Evolutionary conservation across 2,888 invertebrate species (phyloP).

Genomic region (Andricus curvator): DNA sequence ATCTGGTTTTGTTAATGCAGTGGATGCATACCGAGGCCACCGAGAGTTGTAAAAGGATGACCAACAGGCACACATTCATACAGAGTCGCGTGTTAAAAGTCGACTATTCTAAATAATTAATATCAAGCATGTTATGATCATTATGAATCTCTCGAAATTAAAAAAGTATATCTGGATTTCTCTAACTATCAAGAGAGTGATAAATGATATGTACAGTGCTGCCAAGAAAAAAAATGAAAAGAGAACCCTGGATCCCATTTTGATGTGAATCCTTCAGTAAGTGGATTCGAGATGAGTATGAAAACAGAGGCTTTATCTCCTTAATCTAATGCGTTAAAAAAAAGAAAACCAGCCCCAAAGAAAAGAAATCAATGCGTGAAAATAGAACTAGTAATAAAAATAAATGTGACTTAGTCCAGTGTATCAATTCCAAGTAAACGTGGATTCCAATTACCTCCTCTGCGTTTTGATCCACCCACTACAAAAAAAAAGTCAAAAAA

Average conservation of each 20-base stretch:
- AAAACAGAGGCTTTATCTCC: background rate
- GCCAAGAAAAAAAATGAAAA: background rate
- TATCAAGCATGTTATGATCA: constrained; percentile 11
- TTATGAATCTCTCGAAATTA: background rate
- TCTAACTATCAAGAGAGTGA: background rate
- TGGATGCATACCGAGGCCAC: constrained; percentile 72
- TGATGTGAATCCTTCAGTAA: background rate
- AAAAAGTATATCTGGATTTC: background rate
- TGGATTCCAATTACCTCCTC: constrained; percentile 81
- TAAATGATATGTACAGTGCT: background rate
- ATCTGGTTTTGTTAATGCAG: constrained; percentile 78
- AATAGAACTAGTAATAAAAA: constrained; percentile 43
- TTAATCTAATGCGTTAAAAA: constrained; percentile 25
- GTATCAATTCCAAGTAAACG: constrained; percentile 43
- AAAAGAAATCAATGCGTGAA: constrained; percentile 21
- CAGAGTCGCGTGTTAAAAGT: constrained; percentile 56
- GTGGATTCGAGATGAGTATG: background rate
- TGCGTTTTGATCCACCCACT: constrained; percentile 85
- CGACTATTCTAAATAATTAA: constrained; percentile 8
- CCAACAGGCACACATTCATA: constrained; percentile 76
- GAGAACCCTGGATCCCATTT: constrained; percentile 17
- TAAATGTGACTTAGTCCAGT: constrained; percentile 47
- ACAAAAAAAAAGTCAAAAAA: constrained; percentile 72
- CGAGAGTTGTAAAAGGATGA: constrained; percentile 63
- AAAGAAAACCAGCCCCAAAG: constrained; percentile 9